A percentile compares a stretch with the other conserved stretches of the same genome.
These are phyloP conservation scores for Tursiops truncatus DNA, from an alignment of 2,113 vertebrate species.

Conservation along the genomic window DNA sequence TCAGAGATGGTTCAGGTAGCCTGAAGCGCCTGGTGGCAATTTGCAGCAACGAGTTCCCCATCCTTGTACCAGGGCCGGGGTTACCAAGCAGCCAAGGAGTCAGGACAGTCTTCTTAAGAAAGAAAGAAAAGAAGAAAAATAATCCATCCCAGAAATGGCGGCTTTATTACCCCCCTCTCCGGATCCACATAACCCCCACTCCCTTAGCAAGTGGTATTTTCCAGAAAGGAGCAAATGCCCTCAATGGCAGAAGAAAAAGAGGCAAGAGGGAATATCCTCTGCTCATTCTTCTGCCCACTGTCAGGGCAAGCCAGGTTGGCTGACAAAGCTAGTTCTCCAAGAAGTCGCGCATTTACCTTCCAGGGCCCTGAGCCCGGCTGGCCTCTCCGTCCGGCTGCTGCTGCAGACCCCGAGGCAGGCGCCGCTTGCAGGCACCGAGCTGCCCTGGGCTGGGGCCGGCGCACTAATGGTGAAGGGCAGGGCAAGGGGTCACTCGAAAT, in stretches of 20 bases:
- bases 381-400: slow-evolving; percentile 70
- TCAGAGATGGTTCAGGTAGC: slow-evolving; percentile 64
- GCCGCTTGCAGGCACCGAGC: slow-evolving; percentile 69
- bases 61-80: not conserved
- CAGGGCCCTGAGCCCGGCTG: slow-evolving; percentile 67
- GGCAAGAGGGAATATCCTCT: not conserved
- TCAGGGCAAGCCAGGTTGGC: slow-evolving; percentile 56
- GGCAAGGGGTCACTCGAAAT: slow-evolving; percentile 93
- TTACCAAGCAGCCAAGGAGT: slow-evolving; percentile 22
- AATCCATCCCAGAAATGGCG: slow-evolving; percentile 18
- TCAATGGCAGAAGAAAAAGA: slow-evolving; percentile 39
- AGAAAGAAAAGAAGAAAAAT: slow-evolving; percentile 30
- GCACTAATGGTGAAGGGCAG: slow-evolving; percentile 90
- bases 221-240: slow-evolving; percentile 58
- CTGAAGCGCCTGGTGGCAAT: slow-evolving; percentile 63
- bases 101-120: slow-evolving; percentile 47
- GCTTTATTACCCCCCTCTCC: slow-evolving; percentile 20
- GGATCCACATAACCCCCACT: not conserved
- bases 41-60: slow-evolving; percentile 66
- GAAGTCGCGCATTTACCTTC: slow-evolving; percentile 78
- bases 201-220: slow-evolving; percentile 60
- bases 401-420: slow-evolving; percentile 63
- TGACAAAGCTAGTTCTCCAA: slow-evolving; percentile 62
- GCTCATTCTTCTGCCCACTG: not conserved
- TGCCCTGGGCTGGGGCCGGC: slow-evolving; percentile 79